Evolutionary conservation across 2,888 invertebrate genomes (phyloP), one percentile per base, ranked within the genome.

Genomic region (Cepaea hortensis): DNA sequence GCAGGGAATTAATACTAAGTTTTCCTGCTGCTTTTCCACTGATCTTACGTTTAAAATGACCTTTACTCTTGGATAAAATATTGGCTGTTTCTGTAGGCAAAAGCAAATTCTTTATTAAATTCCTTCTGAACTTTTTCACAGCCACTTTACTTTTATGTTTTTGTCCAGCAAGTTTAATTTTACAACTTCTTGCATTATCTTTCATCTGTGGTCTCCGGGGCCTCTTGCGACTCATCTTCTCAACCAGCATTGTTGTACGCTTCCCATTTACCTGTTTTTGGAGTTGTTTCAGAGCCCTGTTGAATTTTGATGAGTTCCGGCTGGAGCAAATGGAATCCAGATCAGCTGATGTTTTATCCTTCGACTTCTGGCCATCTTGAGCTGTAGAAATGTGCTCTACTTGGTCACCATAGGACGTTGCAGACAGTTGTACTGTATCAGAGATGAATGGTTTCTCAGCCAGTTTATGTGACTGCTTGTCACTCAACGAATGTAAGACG

Each of bases 181-280:
- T 13, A 75, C 18, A 15, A 7, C 4, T 23, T 75, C 23, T 75
- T 6, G 6, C 35, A 20, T 75, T 75, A 11, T 7, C 7, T 50
- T 50, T 81, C 50, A n/a, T 46, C 48, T 1, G 48, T 23, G 70
- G 3, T n/a, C 13, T 11, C 11, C 13, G 0, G 18, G 48, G 46
- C 48, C 9, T 70, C 35, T 46, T 81, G 50, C 70, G 68, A n/a
- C 20, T 18, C 48, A 81, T 23, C 50, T 85, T 85, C n/a, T 85
- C 48, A 68, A 18, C 50, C 3, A 35, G 15, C 85, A 85, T 85
- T 20, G 68, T 55, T 70, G 20, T 3, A 50, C 85, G 65, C 50
- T 85, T 85, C 61, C 55, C 77, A 18, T 85, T 46, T 15, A 85
- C 85, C 68, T 85, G 85, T 9, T 50, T 46, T 23, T 70, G 75